A percentile compares a stretch with the other conserved stretches of the same genome.
These are phyloP conservation scores for Lipophrys pholis DNA, from an alignment of 2,113 vertebrate genomes.

Conservation along the genomic window DNA sequence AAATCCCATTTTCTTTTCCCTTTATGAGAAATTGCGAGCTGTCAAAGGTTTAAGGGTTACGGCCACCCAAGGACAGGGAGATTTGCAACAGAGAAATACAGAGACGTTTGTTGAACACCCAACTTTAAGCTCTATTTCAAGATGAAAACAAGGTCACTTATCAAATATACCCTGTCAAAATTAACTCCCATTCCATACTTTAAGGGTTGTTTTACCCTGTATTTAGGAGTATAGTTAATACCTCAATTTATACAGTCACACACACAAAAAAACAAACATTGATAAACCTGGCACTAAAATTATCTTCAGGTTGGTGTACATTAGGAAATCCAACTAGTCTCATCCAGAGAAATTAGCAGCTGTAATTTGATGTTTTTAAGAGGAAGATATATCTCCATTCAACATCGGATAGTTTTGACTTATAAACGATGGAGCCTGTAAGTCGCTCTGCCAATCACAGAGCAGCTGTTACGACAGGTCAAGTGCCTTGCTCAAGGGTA, in stretches of 20 bases:
- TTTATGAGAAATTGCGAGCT: constrained; percentile 54
- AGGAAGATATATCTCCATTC: not conserved
- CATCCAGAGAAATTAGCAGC: no score
- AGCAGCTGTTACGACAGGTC: not conserved
- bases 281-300: not conserved
- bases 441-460: not conserved
- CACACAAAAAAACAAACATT: no score
- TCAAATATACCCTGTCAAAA: not conserved
- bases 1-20: constrained; percentile 53
- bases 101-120: not conserved
- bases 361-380: no score
- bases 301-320: not conserved
- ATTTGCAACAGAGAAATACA: constrained; percentile 27
- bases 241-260: no score
- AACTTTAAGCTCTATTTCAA: not conserved
- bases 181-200: not conserved
- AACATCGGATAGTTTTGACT: not conserved
- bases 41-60: constrained; percentile 46
- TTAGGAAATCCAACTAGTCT: not conserved
- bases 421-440: not conserved
- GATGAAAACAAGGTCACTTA: not conserved
- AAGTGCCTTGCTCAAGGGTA: not conserved
- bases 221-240: no score
- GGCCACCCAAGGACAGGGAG: constrained; percentile 28
- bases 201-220: not conserved